Percentiles rank a stretch among this genome's conserved stretches.
These are phyloP conservation scores for Melipona beecheii DNA, from an alignment of 2,888 invertebrate genomes.

Conservation along the genomic window DNA sequence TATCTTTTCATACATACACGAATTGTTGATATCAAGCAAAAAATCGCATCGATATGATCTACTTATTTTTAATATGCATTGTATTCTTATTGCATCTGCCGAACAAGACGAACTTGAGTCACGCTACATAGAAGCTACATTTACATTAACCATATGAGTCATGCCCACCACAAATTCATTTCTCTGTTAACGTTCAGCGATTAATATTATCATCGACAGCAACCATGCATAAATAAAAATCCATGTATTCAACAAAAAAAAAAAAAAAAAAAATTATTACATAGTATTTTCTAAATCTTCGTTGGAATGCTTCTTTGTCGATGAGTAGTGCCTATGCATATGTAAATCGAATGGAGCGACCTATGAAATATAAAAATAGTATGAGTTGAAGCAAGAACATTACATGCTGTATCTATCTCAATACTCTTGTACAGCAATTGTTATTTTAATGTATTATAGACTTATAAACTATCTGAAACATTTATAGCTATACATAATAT, in stretches of 20 bases:
- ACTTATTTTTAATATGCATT: slow-evolving; percentile 45
- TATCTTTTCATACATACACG: slow-evolving; percentile 58
- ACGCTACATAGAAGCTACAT: slow-evolving; percentile 42
- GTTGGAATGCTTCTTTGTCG: slow-evolving; percentile 40
- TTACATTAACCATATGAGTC: slow-evolving; percentile 2
- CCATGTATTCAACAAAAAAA: not conserved
- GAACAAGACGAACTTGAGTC: slow-evolving; percentile 68
- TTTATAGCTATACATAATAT: slow-evolving; percentile 15
- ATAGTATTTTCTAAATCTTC: not conserved
- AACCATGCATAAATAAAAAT: not conserved
- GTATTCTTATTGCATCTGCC: slow-evolving; percentile 54
- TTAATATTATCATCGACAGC: slow-evolving; percentile 16
- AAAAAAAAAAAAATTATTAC: not conserved
- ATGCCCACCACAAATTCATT: not conserved
- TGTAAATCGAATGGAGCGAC: slow-evolving; percentile 44
- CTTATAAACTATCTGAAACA: slow-evolving; percentile 21
- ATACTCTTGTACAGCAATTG: slow-evolving; percentile 42
- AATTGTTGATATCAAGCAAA: slow-evolving; percentile 59
- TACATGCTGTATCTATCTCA: slow-evolving; percentile 19
- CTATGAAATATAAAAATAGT: slow-evolving; percentile 27
- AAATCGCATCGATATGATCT: slow-evolving; percentile 40
- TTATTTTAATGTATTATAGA: slow-evolving; percentile 41
- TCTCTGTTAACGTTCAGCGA: slow-evolving; percentile 17
- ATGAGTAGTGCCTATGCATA: slow-evolving; percentile 56
- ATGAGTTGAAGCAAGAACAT: slow-evolving; percentile 9